Conservation (phyloP, 1,140 invertebrate genomes). For the Mamestra configurata region DNA sequence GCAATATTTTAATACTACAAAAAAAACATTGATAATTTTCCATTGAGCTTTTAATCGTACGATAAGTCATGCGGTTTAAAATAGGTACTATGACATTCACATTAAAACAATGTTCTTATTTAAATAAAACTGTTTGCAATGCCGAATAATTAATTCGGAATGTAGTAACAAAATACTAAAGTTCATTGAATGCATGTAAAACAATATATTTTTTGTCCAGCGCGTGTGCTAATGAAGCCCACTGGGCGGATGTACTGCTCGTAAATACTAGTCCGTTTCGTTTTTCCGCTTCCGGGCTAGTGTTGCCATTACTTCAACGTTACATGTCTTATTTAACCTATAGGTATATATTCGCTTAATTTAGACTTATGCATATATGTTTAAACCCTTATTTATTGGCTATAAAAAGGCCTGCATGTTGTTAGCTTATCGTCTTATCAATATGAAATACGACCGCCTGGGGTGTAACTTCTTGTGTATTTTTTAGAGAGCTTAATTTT, state of each 20-base stretch:
- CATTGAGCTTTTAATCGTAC: neutral
- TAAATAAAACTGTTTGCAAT: slow-evolving; percentile 3
- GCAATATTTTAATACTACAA: neutral
- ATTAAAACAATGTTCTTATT: neutral
- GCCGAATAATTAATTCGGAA: neutral
- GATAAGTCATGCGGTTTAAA: neutral
- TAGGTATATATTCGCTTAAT: slow-evolving; percentile 64
- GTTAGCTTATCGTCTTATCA: slow-evolving; percentile 61
- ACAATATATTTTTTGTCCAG: slow-evolving; percentile 54
- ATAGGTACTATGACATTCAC: too few species aligned
- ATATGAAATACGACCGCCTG: slow-evolving; percentile 51
- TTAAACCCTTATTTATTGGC: slow-evolving; percentile 59
- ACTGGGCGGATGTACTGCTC: slow-evolving; percentile 74
- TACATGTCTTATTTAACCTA: slow-evolving; percentile 82
- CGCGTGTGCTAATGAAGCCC: slow-evolving; percentile 70
- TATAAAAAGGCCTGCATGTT: slow-evolving; percentile 57
- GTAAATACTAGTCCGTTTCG: slow-evolving; percentile 82
- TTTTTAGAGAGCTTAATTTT: slow-evolving; percentile 48
- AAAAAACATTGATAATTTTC: slow-evolving; percentile 1
- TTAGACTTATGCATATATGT: slow-evolving; percentile 58
- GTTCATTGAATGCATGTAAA: slow-evolving; percentile 55
- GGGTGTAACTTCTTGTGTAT: slow-evolving; percentile 48
- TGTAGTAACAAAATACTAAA: slow-evolving; percentile 41
- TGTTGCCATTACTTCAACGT: slow-evolving; percentile 81
- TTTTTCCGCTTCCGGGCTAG: slow-evolving; percentile 83